phyloP scores from a whole-genome alignment of 1,140 invertebrate genomes.

The Brachionus koreanus region DNA sequence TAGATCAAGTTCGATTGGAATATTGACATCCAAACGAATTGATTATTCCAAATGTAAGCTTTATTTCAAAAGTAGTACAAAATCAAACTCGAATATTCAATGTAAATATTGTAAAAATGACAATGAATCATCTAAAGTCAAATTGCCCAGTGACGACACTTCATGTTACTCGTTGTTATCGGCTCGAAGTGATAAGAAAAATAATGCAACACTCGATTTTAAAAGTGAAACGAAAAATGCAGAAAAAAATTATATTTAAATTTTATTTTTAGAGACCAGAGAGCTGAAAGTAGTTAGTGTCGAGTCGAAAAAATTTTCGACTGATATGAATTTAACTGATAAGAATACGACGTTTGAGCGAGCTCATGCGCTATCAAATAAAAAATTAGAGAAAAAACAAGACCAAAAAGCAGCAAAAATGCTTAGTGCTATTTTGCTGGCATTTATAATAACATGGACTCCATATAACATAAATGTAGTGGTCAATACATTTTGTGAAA shows the following conservation, averaged over 20 bases:
- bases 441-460: slow-evolving; percentile 98
- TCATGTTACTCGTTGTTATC: slow-evolving; percentile 9
- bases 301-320: not conserved
- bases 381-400: slow-evolving; percentile 53
- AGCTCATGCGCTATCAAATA: not conserved
- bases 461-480: slow-evolving; percentile 84
- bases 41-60: slow-evolving; percentile 25
- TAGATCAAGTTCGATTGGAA: not conserved
- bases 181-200: not conserved
- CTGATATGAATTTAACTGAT: not conserved
- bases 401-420: slow-evolving; percentile 98
- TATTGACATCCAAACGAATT: not conserved
- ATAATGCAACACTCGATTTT: not conserved
- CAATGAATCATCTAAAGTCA: not conserved
- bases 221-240: not conserved
- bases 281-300: not conserved
- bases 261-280: not conserved
- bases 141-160: not conserved
- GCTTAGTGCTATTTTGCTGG: slow-evolving; percentile 85
- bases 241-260: not conserved
- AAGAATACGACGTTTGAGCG: not conserved
- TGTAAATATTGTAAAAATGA: slow-evolving; percentile 18
- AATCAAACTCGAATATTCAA: not conserved
- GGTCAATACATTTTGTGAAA: slow-evolving; percentile 57
- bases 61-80: slow-evolving; percentile 15